phyloP scores from a whole-genome alignment of 2,888 invertebrate genomes.

The Clivina fossor region DNA sequence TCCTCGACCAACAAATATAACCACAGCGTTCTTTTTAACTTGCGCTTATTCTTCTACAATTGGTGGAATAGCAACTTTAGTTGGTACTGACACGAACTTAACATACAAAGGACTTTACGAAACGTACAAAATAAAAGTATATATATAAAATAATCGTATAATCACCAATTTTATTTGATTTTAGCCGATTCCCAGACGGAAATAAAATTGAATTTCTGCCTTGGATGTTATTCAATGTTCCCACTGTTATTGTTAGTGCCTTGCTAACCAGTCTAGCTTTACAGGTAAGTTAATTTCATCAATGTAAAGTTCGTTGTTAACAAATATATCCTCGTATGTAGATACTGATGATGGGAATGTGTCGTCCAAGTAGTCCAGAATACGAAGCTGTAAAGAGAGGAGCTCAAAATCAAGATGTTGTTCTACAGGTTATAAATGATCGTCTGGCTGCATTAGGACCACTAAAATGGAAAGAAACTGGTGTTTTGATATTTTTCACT shows the following conservation, averaged over 20 bases:
- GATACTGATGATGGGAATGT: constrained; percentile 20
- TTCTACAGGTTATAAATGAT: constrained; percentile 49
- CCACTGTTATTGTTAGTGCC: not conserved
- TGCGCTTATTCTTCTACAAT: constrained; percentile 55
- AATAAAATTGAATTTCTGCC: constrained; percentile 16
- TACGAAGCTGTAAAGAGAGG: constrained; percentile 1
- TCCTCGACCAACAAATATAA: constrained; percentile 49
- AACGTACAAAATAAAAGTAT: constrained; percentile 36
- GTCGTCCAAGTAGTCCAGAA: not conserved
- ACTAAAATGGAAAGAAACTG: constrained; percentile 52
- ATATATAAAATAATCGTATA: not conserved
- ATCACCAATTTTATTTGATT: not conserved
- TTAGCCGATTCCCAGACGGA: constrained; percentile 16
- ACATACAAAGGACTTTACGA: constrained; percentile 55
- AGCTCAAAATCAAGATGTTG: constrained; percentile 21
- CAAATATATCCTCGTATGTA: too few relatives aligned
- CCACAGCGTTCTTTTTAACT: constrained; percentile 52
- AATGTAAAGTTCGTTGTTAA: not conserved
- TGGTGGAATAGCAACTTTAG: constrained; percentile 57
- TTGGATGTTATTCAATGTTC: constrained; percentile 18
- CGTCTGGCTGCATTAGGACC: constrained; percentile 54
- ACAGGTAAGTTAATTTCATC: constrained; percentile 16
- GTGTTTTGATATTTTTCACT: constrained; percentile 51
- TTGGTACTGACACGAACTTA: constrained; percentile 57
- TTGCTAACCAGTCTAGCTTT: not conserved